Percentiles rank a stretch among this genome's conserved stretches.
phyloP scores from a whole-genome alignment of 2,797 vertebrate genomes.

The Aeoliscus strigatus region DNA sequence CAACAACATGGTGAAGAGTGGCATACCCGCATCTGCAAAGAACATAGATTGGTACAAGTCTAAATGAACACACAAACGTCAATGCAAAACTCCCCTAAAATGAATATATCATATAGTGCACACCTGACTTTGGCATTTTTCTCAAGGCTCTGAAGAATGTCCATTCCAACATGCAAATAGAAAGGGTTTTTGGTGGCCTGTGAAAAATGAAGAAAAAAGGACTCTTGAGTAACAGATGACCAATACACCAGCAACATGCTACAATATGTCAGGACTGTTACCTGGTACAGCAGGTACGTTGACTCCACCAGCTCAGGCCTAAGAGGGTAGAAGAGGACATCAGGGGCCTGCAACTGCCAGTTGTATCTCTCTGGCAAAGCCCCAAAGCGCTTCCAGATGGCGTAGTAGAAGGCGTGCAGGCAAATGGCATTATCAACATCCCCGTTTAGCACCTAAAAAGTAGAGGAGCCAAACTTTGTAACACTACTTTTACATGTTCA shows the following conservation, averaged over 20 bases:
- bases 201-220: constrained; percentile 3
- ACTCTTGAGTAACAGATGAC: not conserved
- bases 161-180: constrained; percentile 98
- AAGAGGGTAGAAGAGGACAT: constrained; percentile 94
- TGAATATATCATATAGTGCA: constrained; percentile 26
- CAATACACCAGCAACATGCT: too few relatives aligned
- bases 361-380: constrained; percentile 96
- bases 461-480: not conserved
- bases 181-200: constrained; percentile 99
- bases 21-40: constrained; percentile 91
- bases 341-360: constrained; percentile 96
- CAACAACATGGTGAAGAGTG: constrained; percentile 93
- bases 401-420: constrained; percentile 97
- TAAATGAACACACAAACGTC: not conserved
- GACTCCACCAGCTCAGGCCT: constrained; percentile 96
- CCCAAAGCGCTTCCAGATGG: constrained; percentile 97
- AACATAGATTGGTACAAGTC: constrained; percentile 9
- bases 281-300: constrained; percentile 97
- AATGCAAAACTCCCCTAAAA: not conserved
- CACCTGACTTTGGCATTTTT: constrained; percentile 96
- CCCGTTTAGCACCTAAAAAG: constrained; percentile 87
- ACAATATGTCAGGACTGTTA: constrained; percentile 41
- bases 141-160: constrained; percentile 97
- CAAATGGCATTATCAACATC: constrained; percentile 98
- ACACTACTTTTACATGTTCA: not conserved